Evolutionary conservation across 30 jellyfish, hydroid and myxozoan genomes (phyloP).

Genomic region (Chironex yamaguchii): DNA sequence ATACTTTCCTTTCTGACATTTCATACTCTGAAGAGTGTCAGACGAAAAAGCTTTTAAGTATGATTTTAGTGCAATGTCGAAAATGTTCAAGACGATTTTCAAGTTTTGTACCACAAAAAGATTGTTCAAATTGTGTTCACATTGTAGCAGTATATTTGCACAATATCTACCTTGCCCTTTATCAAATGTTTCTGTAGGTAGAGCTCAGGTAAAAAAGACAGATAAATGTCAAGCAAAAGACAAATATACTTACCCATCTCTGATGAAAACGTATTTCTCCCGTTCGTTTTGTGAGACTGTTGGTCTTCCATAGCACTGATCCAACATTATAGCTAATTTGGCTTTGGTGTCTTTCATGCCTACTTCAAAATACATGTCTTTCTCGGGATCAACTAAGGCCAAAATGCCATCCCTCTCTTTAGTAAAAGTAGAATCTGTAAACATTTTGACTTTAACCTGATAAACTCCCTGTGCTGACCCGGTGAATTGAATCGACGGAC

Average conservation of each 20-base stretch:
- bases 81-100: no score
- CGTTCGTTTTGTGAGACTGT: conserved; percentile 22
- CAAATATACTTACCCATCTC: conserved; percentile 67
- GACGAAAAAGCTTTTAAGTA: no score
- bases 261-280: conserved; percentile 74
- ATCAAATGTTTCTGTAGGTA: no score
- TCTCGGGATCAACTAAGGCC: conserved; percentile 56
- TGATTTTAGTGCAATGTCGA: no score
- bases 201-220: no score
- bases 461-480: conserved; percentile 69
- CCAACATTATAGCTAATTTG: conserved; percentile 64
- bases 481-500: background rate
- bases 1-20: no score
- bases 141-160: no score
- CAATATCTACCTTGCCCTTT: no score
- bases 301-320: conserved; percentile 78
- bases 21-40: no score
- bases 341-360: conserved; percentile 61
- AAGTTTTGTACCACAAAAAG: no score
- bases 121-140: no score
- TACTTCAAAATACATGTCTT: conserved; percentile 79
- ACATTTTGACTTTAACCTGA: conserved; percentile 60
- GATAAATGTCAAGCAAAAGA: no score
- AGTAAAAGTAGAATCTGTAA: conserved; percentile 42
- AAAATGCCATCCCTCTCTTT: conserved; percentile 28